phyloP scores from a whole-genome alignment of 2,113 vertebrate species.

The Nerophis ophidion region DNA sequence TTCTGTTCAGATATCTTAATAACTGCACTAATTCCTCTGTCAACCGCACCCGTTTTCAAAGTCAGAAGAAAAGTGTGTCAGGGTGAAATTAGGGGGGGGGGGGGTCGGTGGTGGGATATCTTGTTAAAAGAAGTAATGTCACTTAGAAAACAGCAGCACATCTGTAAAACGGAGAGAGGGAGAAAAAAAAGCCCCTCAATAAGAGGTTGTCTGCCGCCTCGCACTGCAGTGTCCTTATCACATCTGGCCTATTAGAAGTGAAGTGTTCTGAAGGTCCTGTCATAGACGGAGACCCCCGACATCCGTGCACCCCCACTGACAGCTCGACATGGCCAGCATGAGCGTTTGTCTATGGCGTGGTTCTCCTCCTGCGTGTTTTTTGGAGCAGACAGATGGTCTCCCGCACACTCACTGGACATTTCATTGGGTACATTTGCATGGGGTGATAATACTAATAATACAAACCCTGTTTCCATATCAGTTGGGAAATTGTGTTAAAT shows the following conservation, averaged over 20 bases:
- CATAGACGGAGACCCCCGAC: conserved; percentile 50
- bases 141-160: conserved; percentile 52
- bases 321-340: conserved; percentile 52
- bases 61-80: conserved; percentile 6
- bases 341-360: conserved; percentile 43
- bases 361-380: conserved; percentile 34
- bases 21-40: not conserved
- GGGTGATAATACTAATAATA: too few relatives aligned
- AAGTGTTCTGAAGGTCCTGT: conserved; percentile 46
- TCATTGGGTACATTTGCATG: too few relatives aligned
- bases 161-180: conserved; percentile 61
- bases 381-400: conserved; percentile 31
- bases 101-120: conserved; percentile 13
- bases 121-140: conserved; percentile 49
- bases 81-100: conserved; percentile 10
- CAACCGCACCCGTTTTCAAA: not conserved
- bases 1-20: not conserved
- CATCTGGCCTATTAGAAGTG: conserved; percentile 60
- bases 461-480: too few relatives aligned
- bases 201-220: conserved; percentile 50
- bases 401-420: not conserved
- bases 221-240: conserved; percentile 56
- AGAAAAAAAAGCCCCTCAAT: conserved; percentile 50
- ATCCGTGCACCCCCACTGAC: conserved; percentile 44
- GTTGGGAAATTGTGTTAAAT: too few relatives aligned